Evolutionary conservation across 2,113 vertebrate genomes (phyloP), one percentile per base, ranked within the genome.

Genomic region (Lampris incognitus): DNA sequence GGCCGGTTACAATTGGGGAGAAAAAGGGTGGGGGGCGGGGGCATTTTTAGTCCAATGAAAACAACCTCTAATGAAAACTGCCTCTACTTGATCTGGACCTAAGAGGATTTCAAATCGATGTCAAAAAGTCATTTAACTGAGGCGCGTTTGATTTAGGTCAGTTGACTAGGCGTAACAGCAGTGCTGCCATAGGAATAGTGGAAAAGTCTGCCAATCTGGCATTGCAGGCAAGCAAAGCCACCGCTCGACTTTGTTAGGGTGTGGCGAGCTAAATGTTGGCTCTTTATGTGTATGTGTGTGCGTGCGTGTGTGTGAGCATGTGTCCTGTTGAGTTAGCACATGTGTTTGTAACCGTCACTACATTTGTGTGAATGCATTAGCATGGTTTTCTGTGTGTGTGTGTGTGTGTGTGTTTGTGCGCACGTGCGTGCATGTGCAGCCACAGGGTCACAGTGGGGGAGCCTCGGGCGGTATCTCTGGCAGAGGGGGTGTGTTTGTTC

Each of bases 161-260:
- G n/a, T 60, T 11, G 52, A 55, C 52, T n/a, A 55, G 52, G 9
- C 50, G 2, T 52, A 52, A 2, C 11, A 10, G 55, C 55, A 57
- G 55, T 13, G 9, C 40, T 54, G 54, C 51, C 10, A 38, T 1
- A 64, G 55, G 9, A 38, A 51, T 55, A 24, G 66, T 9, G 48
- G 42, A 84, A 78, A 24, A 72, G 66, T 2, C 66, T 69, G 61
- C n/a, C 68, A 42, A 58, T 37, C 51, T 72, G 56, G 37, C 52
- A 48, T 56, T 39, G 3, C 41, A 40, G 11, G 59, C 59, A 11
- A 6, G 41, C 59, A 42, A 48, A 65, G 63, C 63, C 46, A 65
- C 68, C 56, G n/a, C 58, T 60, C 63, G 56, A 76, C 75, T 79
- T 81, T 72, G 69, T 56, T 74, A 78, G 87, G 85, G 87, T 84